Evolutionary conservation across 2,797 vertebrate genomes (phyloP), one percentile per base, ranked within the genome.

Genomic region (Phoebastria nigripes): DNA sequence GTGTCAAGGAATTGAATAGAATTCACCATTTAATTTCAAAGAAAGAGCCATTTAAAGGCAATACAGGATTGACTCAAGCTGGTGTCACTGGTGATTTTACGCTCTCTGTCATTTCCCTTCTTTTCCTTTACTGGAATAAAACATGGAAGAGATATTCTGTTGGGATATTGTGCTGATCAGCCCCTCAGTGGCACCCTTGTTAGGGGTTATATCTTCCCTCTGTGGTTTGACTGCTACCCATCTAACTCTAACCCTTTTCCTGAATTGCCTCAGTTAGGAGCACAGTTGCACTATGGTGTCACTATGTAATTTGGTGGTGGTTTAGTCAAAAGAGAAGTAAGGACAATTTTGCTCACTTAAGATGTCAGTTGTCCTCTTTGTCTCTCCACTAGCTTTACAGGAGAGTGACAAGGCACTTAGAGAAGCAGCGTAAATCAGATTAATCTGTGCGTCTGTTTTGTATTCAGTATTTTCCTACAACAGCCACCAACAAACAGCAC

Each of bases 271-370:
- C 78, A 77, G 58, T 65, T 69, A 88, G 66, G 58, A 89, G 70
- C 22, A 70, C 0, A 1, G 42, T 70, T 92, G 62, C 4, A 0
- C 59, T 95, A 25, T 1, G 9, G 28, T 24, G 35, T 96, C 42
- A 35, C 83, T 71, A 1, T 44, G 59, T 70, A 70, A 80, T 92
- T 92, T 93, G 77, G n/a, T 73, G 59, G 71, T 92, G 89, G 74
- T 85, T 94, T 92, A 85, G n/a, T 87, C 74, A 77, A 87, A 93
- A 94, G 77, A 95, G 92, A 93, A 96, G 47, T 87, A 44, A 93
- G 55, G 92, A 80, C 55, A 91, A 87, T 89, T 87, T 93, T 67
- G 73, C 47, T 67, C 62, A 17, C n/a, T 82, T 31, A 56, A 71
- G 56, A 56, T 78, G 44, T 82, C 56, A 25, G 31, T 49, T 85